A percentile compares a stretch with the other conserved stretches of the same genome.
These are phyloP conservation scores for Drosophila recens DNA, from an alignment of 2,888 invertebrate genomes.

Conservation along the genomic window DNA sequence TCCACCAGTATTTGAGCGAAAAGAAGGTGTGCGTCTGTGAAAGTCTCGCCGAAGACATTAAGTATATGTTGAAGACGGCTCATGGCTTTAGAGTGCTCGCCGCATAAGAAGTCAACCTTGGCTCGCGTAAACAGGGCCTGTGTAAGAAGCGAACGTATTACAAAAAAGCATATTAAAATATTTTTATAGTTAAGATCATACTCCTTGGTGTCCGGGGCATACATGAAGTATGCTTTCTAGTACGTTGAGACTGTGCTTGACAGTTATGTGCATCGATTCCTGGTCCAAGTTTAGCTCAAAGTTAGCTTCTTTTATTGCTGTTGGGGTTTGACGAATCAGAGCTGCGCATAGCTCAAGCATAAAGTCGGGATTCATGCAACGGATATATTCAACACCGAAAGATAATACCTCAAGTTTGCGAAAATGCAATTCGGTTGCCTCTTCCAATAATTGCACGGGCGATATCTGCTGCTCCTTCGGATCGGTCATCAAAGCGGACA, in stretches of 20 bases:
- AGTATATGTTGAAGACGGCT: slow-evolving; percentile 90
- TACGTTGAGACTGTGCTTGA: slow-evolving; percentile 88
- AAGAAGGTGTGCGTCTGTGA: slow-evolving; percentile 93
- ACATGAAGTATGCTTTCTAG: slow-evolving; percentile 91
- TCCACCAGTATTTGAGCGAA: slow-evolving; percentile 94
- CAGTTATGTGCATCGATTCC: slow-evolving; percentile 86
- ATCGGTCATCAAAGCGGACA: slow-evolving; percentile 87
- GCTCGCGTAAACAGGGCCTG: slow-evolving; percentile 90
- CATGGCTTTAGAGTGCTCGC: slow-evolving; percentile 91
- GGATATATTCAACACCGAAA: slow-evolving; percentile 91
- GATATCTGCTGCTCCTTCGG: slow-evolving; percentile 85
- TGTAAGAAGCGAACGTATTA: slow-evolving; percentile 78
- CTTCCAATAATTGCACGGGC: slow-evolving; percentile 88
- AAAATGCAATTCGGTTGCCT: slow-evolving; percentile 87
- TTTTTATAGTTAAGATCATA: slow-evolving; percentile 12
- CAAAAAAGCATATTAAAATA: neutral
- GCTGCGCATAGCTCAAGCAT: slow-evolving; percentile 92
- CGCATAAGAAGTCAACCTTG: slow-evolving; percentile 92
- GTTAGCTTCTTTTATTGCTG: slow-evolving; percentile 85
- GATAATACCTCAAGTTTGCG: slow-evolving; percentile 87
- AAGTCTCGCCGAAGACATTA: slow-evolving; percentile 91
- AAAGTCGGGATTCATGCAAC: slow-evolving; percentile 93
- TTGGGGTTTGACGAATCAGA: slow-evolving; percentile 91
- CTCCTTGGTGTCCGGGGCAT: slow-evolving; percentile 90
- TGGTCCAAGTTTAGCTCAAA: slow-evolving; percentile 81